phyloP scores from a whole-genome alignment of 92 coral and sea anemone species.

The Metridium senile region DNA sequence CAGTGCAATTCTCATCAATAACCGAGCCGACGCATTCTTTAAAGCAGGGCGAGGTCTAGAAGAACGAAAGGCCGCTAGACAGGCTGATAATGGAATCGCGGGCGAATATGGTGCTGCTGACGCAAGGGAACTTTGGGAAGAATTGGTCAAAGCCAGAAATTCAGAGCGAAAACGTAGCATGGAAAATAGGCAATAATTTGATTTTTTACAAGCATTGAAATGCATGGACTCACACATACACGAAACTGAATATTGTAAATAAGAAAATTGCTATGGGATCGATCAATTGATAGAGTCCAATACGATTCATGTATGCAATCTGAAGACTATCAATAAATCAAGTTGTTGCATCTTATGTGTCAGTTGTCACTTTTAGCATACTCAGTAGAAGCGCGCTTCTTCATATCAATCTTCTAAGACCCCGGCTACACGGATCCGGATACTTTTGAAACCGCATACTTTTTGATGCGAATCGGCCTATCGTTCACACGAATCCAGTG shows the following conservation, averaged over 20 bases:
- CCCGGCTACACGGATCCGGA: too few relatives aligned
- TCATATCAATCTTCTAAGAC: too few relatives aligned
- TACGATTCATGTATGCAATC: neutral
- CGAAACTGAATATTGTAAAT: conserved; percentile 17
- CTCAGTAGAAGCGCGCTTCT: too few relatives aligned
- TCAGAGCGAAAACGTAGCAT: conserved; percentile 18
- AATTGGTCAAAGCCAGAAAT: conserved; percentile 25
- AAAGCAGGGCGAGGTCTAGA: conserved; percentile 37
- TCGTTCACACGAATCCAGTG: too few relatives aligned
- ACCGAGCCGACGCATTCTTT: conserved; percentile 33
- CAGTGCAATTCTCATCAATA: conserved; percentile 39
- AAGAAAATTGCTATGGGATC: neutral
- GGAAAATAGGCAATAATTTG: conserved; percentile 1
- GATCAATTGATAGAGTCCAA: too few relatives aligned
- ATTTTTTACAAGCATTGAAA: neutral
- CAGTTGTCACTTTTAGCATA: too few relatives aligned
- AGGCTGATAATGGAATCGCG: neutral
- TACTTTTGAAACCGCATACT: too few relatives aligned
- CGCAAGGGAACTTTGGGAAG: conserved; percentile 34
- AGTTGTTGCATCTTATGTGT: neutral
- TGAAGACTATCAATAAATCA: neutral
- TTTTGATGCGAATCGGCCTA: too few relatives aligned
- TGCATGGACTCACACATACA: neutral
- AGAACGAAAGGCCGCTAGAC: conserved; percentile 21
- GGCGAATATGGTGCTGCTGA: conserved; percentile 28